Evolutionary conservation across 2,888 invertebrate genomes (phyloP).

Genomic region (Acanthoscelides obtectus): DNA sequence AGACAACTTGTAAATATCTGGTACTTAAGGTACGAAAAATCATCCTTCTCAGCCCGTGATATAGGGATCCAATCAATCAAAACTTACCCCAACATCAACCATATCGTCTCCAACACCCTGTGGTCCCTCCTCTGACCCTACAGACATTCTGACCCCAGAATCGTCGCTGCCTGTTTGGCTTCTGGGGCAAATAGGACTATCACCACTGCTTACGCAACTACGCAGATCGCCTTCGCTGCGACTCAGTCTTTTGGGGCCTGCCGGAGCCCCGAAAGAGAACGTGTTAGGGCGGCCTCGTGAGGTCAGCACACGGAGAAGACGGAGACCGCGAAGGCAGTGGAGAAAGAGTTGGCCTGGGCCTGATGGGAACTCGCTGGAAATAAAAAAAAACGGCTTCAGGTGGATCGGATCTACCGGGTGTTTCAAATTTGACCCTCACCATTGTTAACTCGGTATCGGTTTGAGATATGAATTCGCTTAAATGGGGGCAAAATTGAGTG

Average conservation of each 20-base stretch:
- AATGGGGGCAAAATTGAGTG: neutral
- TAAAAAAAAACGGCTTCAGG: too few relatives aligned
- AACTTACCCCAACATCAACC: neutral
- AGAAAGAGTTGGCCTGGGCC: constrained; percentile 52
- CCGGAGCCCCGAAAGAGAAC: constrained; percentile 14
- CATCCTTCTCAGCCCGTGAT: too few relatives aligned
- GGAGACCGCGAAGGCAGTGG: constrained; percentile 48
- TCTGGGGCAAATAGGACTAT: constrained; percentile 38
- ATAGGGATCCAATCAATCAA: too few relatives aligned
- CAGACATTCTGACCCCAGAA: constrained; percentile 42
- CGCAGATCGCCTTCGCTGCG: constrained; percentile 52
- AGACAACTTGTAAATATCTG: too few relatives aligned
- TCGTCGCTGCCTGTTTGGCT: constrained; percentile 42
- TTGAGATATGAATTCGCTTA: too few relatives aligned
- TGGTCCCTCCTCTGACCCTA: constrained; percentile 42
- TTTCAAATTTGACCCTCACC: too few relatives aligned
- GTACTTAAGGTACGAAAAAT: too few relatives aligned
- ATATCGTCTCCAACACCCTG: constrained; percentile 8
- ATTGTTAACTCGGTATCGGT: too few relatives aligned
- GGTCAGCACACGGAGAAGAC: constrained; percentile 48
- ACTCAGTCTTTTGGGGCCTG: constrained; percentile 40
- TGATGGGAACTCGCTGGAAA: constrained; percentile 49
- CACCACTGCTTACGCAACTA: constrained; percentile 25
- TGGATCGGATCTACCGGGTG: too few relatives aligned
- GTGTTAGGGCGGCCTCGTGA: constrained; percentile 45